These are phyloP conservation scores for Chrysotoxum bicinctum DNA, from an alignment of 2,888 invertebrate species.

Conservation along the genomic window DNA sequence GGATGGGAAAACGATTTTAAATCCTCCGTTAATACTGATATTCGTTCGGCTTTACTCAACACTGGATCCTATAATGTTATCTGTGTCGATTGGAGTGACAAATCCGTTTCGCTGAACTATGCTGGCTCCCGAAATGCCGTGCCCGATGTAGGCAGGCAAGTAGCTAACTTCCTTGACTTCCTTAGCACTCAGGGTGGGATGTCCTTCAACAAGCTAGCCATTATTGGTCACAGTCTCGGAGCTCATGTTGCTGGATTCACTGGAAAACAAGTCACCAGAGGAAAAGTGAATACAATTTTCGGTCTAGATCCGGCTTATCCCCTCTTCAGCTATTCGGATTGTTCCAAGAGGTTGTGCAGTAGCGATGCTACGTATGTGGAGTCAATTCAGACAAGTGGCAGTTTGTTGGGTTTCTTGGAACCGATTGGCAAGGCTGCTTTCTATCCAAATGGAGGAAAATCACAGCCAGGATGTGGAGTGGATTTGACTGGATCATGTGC, in stretches of 20 bases:
- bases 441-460: conserved; percentile 83
- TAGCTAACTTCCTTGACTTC: conserved; percentile 75
- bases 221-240: conserved; percentile 84
- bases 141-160: conserved; percentile 71
- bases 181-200: conserved; percentile 82
- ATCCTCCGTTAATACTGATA: conserved; percentile 74
- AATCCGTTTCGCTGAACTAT: conserved; percentile 83
- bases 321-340: conserved; percentile 74
- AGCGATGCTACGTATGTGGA: conserved; percentile 77
- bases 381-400: conserved; percentile 77
- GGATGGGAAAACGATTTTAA: conserved; percentile 83
- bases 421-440: conserved; percentile 81
- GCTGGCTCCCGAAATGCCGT: conserved; percentile 81
- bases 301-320: conserved; percentile 77
- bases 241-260: conserved; percentile 84
- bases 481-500: conserved; percentile 79
- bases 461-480: conserved; percentile 82
- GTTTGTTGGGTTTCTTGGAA: conserved; percentile 75
- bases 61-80: conserved; percentile 83
- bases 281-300: conserved; percentile 83
- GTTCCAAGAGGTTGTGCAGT: conserved; percentile 73
- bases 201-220: conserved; percentile 81
- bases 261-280: conserved; percentile 83
- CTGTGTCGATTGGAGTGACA: conserved; percentile 83
- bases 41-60: conserved; percentile 82